Percentiles rank a stretch among this genome's conserved stretches.
Evolutionary conservation across 2,888 invertebrate genomes (phyloP).

Genomic region (Dryococelus australis): DNA sequence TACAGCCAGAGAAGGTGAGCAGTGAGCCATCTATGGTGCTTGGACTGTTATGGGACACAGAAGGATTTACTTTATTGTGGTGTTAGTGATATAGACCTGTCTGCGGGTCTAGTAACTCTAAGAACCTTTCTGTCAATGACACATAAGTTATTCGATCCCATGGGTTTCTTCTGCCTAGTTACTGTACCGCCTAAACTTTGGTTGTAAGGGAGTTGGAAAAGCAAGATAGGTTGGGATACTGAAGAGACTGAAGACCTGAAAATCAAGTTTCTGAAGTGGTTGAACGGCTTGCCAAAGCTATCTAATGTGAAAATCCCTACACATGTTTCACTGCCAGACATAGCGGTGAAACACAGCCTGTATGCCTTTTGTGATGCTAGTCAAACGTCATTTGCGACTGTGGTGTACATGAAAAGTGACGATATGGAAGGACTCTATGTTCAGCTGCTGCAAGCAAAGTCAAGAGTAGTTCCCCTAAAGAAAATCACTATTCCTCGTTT

Average conservation of each 20-base stretch:
- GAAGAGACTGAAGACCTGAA: conserved; percentile 6
- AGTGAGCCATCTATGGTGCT: neutral
- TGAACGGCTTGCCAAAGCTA: neutral
- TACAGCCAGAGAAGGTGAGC: neutral
- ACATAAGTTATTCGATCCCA: conserved; percentile 13
- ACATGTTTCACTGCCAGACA: neutral
- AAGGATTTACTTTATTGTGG: neutral
- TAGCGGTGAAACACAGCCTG: neutral
- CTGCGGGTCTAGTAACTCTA: neutral
- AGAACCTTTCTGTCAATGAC: conserved; percentile 12
- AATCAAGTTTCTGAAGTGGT: neutral
- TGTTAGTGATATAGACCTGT: neutral
- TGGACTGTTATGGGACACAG: conserved; percentile 5
- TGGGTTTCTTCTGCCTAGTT: neutral
- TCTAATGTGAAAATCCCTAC: neutral
- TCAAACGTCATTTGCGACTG: no score
- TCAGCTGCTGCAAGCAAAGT: conserved; percentile 41
- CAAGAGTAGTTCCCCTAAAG: conserved; percentile 45
- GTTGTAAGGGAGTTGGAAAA: conserved; percentile 20
- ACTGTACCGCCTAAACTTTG: no score
- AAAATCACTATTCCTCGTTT: conserved; percentile 44
- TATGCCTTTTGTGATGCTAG: no score
- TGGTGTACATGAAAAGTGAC: no score
- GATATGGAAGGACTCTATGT: neutral
- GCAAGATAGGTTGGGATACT: neutral